These are phyloP conservation scores for Sialia sialis DNA, from an alignment of 2,113 vertebrate species.

Conservation along the genomic window DNA sequence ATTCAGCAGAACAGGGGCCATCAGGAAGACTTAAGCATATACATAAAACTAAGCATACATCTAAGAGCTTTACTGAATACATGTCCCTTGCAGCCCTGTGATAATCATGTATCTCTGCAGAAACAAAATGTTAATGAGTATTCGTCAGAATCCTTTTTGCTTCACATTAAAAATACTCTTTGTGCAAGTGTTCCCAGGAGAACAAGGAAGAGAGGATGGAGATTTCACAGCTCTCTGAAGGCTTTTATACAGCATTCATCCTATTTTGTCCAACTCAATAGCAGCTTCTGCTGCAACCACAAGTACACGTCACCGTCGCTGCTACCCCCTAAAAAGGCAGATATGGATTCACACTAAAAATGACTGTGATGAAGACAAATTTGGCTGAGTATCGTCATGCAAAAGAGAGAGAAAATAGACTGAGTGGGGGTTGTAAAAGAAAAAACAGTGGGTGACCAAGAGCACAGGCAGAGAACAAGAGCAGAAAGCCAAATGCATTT, in stretches of 20 bases:
- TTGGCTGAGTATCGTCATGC: background rate
- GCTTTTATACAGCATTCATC: conserved; percentile 58
- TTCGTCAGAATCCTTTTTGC: conserved; percentile 52
- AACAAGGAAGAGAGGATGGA: conserved; percentile 49
- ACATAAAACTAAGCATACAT: conserved; percentile 25
- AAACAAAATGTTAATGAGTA: conserved; percentile 65
- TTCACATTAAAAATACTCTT: conserved; percentile 62
- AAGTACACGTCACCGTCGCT: background rate
- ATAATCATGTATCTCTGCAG: conserved; percentile 34
- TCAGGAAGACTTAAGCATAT: background rate
- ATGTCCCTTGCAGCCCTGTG: background rate
- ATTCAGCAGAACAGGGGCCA: background rate
- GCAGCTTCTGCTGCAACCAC: conserved; percentile 48
- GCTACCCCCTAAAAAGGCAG: conserved; percentile 37
- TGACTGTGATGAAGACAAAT: background rate
- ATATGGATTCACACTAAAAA: conserved; percentile 28
- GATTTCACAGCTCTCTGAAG: conserved; percentile 62
- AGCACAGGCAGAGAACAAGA: background rate
- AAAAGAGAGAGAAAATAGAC: background rate
- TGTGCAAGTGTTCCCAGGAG: conserved; percentile 59
- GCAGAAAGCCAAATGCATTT: background rate
- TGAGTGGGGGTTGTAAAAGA: background rate
- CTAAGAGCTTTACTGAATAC: background rate
- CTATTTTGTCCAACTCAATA: conserved; percentile 56
- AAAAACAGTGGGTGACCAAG: background rate